phyloP scores from a whole-genome alignment of 2,888 invertebrate genomes.

The Idaea dimidiata region DNA sequence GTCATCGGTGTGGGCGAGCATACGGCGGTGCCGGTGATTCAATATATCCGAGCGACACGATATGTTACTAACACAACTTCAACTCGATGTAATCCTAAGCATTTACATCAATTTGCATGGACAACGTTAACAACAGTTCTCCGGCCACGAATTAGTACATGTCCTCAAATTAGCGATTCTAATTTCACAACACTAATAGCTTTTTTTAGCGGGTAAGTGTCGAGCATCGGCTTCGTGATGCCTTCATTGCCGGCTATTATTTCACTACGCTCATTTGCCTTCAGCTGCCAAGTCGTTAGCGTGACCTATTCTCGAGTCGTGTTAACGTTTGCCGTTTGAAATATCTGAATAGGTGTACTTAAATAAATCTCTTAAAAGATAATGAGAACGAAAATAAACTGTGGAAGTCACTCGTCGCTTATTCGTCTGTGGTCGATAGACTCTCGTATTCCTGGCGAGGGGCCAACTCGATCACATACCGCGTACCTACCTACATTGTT shows the following conservation, averaged over 20 bases:
- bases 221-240: slow-evolving; percentile 41
- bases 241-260: slow-evolving; percentile 65
- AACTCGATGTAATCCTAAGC: slow-evolving; percentile 35
- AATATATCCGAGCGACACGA: slow-evolving; percentile 20
- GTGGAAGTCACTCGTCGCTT: slow-evolving; percentile 68
- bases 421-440: slow-evolving; percentile 62
- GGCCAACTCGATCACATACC: slow-evolving; percentile 67
- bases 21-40: slow-evolving; percentile 15
- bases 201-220: slow-evolving; percentile 48
- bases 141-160: slow-evolving; percentile 46
- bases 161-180: slow-evolving; percentile 51
- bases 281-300: slow-evolving; percentile 64
- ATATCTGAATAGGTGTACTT: slow-evolving; percentile 55
- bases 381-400: slow-evolving; percentile 78
- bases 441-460: slow-evolving; percentile 55
- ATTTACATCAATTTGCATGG: slow-evolving; percentile 53
- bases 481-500: slow-evolving; percentile 44
- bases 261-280: slow-evolving; percentile 54
- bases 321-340: slow-evolving; percentile 60
- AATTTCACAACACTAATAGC: slow-evolving; percentile 63
- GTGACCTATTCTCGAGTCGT: slow-evolving; percentile 63
- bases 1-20: slow-evolving; percentile 49
- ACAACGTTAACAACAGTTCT: slow-evolving; percentile 45
- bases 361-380: slow-evolving; percentile 78
- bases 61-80: slow-evolving; percentile 10